Evolutionary conservation across 2,888 invertebrate species (phyloP), one percentile per base, ranked within the genome.

Genomic region (Laspeyria flexula): DNA sequence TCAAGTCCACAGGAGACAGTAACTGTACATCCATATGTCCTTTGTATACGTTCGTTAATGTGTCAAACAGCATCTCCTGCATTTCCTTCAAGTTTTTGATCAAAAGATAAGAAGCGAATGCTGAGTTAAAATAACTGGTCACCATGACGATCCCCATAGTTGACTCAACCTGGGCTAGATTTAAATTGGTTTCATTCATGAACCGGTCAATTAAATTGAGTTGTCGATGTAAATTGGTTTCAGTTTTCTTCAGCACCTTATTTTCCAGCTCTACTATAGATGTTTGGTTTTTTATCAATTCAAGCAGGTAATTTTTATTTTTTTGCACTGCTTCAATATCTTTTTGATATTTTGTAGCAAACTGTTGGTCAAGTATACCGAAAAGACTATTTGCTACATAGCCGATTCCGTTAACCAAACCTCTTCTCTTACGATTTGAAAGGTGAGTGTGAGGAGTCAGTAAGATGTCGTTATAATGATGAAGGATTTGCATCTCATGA

Each of bases 291-390:
- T 21, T 21, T 5, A 21, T 21, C 3, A 21, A 5, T 21, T 21
- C 21, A 21, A 21, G 21, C 5, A 21, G 5, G 21, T 21, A 21
- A 5, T 21, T 21, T 21, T 21, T 5, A 5, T 21, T 21, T 21
- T 16, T 9, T 37, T 29, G 23, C 3, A 31, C 27, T 10, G 40
- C 35, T 13, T 34, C 16, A 3, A 43, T 52, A 6, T 46, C 43
- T 1, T 52, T 38, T 33, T 52, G 31, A 3, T 52, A 52, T 41
- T 45, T 44, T 2, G 45, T 18, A 5, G 45, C 45, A 11, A 51
- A 51, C 0, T 23, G 25, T 31, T 46, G 45, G 10, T 51, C 51
- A 10, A 51, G 1, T 31, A 51, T 41, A 6, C 51, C 41, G 3
- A 51, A 51, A 0, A 51, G 2, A 18, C 35, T 41, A 4, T 45